phyloP scores from a whole-genome alignment of 2,888 invertebrate genomes.

The Dryomyza anilis region DNA sequence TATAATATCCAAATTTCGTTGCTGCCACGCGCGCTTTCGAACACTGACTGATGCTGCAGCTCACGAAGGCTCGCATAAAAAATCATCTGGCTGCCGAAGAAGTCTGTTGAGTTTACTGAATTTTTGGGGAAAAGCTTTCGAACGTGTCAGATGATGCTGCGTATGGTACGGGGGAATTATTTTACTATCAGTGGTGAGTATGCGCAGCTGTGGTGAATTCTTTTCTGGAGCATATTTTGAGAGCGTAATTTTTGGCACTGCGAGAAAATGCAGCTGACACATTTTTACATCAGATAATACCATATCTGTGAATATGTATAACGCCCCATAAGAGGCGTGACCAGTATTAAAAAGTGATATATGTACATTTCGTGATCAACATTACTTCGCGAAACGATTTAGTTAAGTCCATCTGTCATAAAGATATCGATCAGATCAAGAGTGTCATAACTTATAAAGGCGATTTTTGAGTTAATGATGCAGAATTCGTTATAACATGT shows the following conservation, averaged over 20 bases:
- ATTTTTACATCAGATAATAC: background rate
- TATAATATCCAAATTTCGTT: background rate
- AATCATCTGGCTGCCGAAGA: background rate
- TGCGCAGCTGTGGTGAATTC: conserved; percentile 6
- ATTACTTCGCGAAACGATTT: too few species aligned
- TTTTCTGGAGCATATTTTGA: background rate
- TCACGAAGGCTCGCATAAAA: background rate
- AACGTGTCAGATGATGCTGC: background rate
- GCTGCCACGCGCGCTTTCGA: conserved; percentile 16
- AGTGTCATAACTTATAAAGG: too few species aligned
- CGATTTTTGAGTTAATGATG: too few species aligned
- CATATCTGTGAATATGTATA: too few species aligned
- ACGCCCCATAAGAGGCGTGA: too few species aligned
- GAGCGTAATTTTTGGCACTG: background rate
- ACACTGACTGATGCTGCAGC: conserved; percentile 20
- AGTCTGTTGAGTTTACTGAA: conserved; percentile 5
- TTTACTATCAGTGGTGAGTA: conserved; percentile 6
- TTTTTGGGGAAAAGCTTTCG: conserved; percentile 6
- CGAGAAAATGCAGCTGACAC: background rate
- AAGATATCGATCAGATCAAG: too few species aligned
- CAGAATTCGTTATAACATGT: too few species aligned
- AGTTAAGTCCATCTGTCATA: too few species aligned
- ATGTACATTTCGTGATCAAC: too few species aligned
- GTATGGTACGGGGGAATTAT: background rate
- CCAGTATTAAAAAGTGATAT: too few species aligned